Conservation (phyloP, 2,113 vertebrate genomes). For the Nothoprocta pentlandii region DNA sequence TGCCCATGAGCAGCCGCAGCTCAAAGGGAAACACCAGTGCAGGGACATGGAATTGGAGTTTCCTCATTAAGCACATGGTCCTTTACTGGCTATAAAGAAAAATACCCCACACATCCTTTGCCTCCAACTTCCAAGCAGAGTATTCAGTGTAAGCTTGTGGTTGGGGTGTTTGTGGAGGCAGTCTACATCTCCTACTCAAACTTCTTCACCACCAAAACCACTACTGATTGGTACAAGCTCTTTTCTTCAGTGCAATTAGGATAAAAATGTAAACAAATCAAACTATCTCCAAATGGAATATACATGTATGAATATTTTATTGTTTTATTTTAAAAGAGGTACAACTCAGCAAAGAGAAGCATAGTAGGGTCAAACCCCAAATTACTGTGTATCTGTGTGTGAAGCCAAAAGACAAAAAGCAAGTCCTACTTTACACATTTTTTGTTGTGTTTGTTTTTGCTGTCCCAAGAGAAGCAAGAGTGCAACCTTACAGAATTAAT, state of each 20-base stretch:
- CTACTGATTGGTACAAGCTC: not conserved
- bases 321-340: not conserved
- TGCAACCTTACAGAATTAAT: conserved; percentile 22
- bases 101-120: not conserved
- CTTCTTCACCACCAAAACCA: not conserved
- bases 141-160: not conserved
- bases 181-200: not conserved
- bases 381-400: fast-evolving
- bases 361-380: not conserved
- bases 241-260: not conserved
- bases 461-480: not conserved
- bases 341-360: not conserved
- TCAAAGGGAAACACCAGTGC: not conserved
- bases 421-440: not conserved
- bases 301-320: not conserved
- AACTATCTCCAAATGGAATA: not conserved
- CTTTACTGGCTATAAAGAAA: not conserved
- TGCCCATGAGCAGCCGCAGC: not conserved
- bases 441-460: not conserved
- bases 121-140: not conserved
- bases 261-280: not conserved
- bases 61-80: not conserved
- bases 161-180: not conserved
- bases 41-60: not conserved
- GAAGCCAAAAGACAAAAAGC: not conserved